These are phyloP conservation scores for Eptatretus burgeri DNA, from an alignment of 2,113 vertebrate genomes.

Conservation along the genomic window DNA sequence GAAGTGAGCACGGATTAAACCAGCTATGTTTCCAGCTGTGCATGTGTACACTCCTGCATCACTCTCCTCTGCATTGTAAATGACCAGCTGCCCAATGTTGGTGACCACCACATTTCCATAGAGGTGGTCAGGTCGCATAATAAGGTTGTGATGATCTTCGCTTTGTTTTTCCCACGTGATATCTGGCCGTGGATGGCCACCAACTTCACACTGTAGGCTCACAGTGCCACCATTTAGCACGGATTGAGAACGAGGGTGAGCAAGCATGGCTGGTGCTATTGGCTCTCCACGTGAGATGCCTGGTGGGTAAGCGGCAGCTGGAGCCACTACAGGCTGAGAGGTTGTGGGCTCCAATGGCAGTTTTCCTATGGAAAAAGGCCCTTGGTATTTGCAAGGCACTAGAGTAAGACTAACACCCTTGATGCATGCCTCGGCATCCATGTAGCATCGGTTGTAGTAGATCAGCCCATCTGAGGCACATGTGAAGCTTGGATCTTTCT, in stretches of 20 bases:
- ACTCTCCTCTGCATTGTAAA: constrained; percentile 53
- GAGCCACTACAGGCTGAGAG: constrained; percentile 21
- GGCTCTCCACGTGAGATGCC: constrained; percentile 22
- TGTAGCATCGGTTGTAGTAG: constrained; percentile 93
- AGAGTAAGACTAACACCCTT: constrained; percentile 36
- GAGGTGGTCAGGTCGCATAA: constrained; percentile 85
- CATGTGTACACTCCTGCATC: constrained; percentile 76
- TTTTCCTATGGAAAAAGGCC: constrained; percentile 12
- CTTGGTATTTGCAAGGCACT: constrained; percentile 55
- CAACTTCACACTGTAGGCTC: constrained; percentile 68
- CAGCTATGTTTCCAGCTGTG: constrained; percentile 37
- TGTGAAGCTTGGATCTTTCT: constrained; percentile 80
- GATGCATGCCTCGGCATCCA: constrained; percentile 74
- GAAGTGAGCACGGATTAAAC: constrained; percentile 50
- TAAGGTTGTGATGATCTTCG: constrained; percentile 31
- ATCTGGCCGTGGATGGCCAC: constrained; percentile 33
- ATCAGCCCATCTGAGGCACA: constrained; percentile 80
- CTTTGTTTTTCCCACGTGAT: constrained; percentile 87
- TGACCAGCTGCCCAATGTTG: constrained; percentile 72
- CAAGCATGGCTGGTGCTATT: constrained; percentile 44
- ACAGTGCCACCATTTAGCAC: constrained; percentile 46
- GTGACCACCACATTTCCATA: constrained; percentile 83
- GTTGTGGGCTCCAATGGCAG: constrained; percentile 42
- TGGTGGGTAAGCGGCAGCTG: constrained; percentile 16
- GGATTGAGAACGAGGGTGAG: constrained; percentile 46